Evolutionary conservation across 1,140 invertebrate genomes (phyloP).

Genomic region (Cotesia glomerata): DNA sequence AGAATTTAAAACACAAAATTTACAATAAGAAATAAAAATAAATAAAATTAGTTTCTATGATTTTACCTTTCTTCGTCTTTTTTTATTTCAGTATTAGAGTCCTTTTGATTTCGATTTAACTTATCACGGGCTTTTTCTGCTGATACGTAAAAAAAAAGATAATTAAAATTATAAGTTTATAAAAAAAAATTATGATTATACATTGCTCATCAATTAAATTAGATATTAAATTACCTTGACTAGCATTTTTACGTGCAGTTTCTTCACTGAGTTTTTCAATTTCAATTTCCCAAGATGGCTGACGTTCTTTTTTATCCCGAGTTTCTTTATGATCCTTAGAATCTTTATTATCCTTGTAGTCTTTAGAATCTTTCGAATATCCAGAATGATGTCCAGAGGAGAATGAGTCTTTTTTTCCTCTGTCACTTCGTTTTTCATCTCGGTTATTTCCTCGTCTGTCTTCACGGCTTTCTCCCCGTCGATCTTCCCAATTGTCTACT

Average conservation of each 20-base stretch:
- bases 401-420: neutral
- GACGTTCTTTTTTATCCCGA: slow-evolving; percentile 33
- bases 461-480: slow-evolving; percentile 34
- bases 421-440: too few species aligned
- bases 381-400: neutral
- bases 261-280: slow-evolving; percentile 44
- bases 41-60: neutral
- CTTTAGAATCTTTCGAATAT: slow-evolving; percentile 17
- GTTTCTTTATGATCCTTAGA: slow-evolving; percentile 48
- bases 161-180: slow-evolving; percentile 8
- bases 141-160: slow-evolving; percentile 36
- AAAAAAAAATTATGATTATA: slow-evolving; percentile 14
- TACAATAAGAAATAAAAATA: neutral
- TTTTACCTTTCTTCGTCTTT: slow-evolving; percentile 51
- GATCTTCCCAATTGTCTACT: slow-evolving; percentile 21
- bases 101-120: slow-evolving; percentile 42
- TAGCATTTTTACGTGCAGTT: slow-evolving; percentile 33
- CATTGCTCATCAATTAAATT: neutral
- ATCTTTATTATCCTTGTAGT: slow-evolving; percentile 46
- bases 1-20: neutral
- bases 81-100: slow-evolving; percentile 48
- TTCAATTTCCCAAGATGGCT: slow-evolving; percentile 50
- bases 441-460: slow-evolving; percentile 30
- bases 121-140: slow-evolving; percentile 50
- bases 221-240: slow-evolving; percentile 30